These are phyloP conservation scores for Venustoraphidia nigricollis DNA, from an alignment of 2,888 invertebrate species.

Conservation along the genomic window DNA sequence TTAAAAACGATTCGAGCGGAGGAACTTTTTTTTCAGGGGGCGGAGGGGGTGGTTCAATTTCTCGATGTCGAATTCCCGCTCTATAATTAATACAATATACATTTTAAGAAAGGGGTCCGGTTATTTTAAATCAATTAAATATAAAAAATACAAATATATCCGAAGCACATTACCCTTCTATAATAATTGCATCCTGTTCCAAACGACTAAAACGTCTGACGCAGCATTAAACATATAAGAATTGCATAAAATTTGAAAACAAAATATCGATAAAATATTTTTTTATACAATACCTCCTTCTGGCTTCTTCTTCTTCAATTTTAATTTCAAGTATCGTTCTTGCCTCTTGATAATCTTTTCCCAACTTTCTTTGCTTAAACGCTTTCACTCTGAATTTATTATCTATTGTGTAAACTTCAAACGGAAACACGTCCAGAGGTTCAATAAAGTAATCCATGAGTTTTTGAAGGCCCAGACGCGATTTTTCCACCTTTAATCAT, in stretches of 20 bases:
- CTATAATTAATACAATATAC: too few species aligned
- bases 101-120: too few species aligned
- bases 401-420: conserved; percentile 39
- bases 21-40: conserved; percentile 21
- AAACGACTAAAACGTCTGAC: too few species aligned
- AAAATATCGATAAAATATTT: neutral
- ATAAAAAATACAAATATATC: too few species aligned
- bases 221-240: too few species aligned
- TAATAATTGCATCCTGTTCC: too few species aligned
- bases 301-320: conserved; percentile 37
- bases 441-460: conserved; percentile 49
- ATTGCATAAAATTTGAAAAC: too few species aligned
- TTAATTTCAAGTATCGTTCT: conserved; percentile 39
- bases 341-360: conserved; percentile 35
- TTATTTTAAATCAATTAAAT: too few species aligned
- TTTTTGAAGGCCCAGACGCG: conserved; percentile 30
- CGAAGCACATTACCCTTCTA: too few species aligned
- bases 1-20: conserved; percentile 29
- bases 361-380: conserved; percentile 46
- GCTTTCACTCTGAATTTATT: conserved; percentile 34
- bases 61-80: neutral
- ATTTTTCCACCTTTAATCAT: conserved; percentile 2
- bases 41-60: conserved; percentile 18
- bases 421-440: conserved; percentile 46
- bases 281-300: conserved; percentile 31